Evolutionary conservation across 2,113 vertebrate genomes (phyloP), one percentile per base, ranked within the genome.

Genomic region (Sapayoa aenigma): DNA sequence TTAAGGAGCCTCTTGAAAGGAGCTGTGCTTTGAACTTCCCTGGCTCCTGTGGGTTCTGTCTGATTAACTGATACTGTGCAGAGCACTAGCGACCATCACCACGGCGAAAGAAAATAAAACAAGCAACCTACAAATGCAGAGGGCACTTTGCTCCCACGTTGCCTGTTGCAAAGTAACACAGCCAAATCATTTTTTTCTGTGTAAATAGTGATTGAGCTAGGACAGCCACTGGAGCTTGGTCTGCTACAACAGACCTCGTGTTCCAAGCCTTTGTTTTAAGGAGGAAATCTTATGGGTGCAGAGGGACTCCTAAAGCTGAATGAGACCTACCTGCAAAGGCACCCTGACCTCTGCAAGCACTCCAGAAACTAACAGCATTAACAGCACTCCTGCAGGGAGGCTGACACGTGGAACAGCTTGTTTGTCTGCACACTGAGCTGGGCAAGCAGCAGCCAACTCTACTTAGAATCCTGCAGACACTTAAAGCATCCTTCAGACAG

Each of bases 21-120:
- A 88, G 67, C 59, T 91, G 31, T 78, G 66, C 91, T 84, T 79
- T 85, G 78, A 95, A 87, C 74, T 83, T 80, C 55, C n/a, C 74
- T 41, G 30, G 60, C 31, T 95, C 60, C 69, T 73, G 30, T 58
- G 74, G 53, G 58, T 76, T 85, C 67, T 52, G n/a, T 35, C 50
- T 80, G 74, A 71, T 62, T 62, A 87, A 76, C 2, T 60, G 55
- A 55, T 76, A 74, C 56, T 93, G 94, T 91, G 83, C 79, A 63
- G 80, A 90, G 87, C 82, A 69, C 47, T 39, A 71, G 17, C 5
- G 3, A 77, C 55, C 62, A 87, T 42, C 55, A 39, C 21, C 50
- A 66, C 44, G 63, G 30, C 1, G 3, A 52, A 83, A 94, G 49
- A 85, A 94, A 93, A 82, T 46, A 39, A 93, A 94, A 66, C 25